Base-by-base conservation (phyloP, 2,113 vertebrate genomes). In the Nothoprocta pentlandii region DNA sequence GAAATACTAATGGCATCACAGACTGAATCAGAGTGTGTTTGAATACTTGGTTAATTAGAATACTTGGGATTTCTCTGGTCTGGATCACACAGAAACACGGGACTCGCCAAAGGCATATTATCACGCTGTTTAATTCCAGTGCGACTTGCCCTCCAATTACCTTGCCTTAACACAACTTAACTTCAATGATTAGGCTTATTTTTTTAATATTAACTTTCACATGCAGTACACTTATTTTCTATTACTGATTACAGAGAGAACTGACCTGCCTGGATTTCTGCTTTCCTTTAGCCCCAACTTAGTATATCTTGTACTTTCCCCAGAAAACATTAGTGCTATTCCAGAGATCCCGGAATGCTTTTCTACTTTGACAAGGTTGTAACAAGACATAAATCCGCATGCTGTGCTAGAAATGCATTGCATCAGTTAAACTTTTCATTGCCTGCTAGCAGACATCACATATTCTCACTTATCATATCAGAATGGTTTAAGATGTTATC, bases 401-500 rank as follows among this genome's bases (percentile, higher is more conserved):
- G 34, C 6, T 69, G 16, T 63, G 39, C 41, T 67, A 76, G 15
- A 91, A 90, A 80, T 47, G 41, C 9, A 46, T 22, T 69, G 62
- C 9, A 63, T 63, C 51, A 77, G 7, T 78, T 83, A 54, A 73
- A 62, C 0, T 0, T 81, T 88, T 81, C 12, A 5, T 46, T 90
- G 34, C 22, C 49, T 17, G 4, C 93, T 68, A 94, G 54, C 42
- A 92, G 81, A 67, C 21, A 56, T 34, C 67, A 80, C 39, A 49
- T 85, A 90, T 92, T 95, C 76, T 63, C 80, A 77, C 5, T 95
- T 94, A 88, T 94, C 85, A 82, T 73, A 96, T 95, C 20, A n/a
- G 87, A 80, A 92, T 42, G 92, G 75, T 92, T 64, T 86, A 92
- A 97, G 97, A 85, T 17, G 8, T 90, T 95, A 97, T 96, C 93